Evolutionary conservation across 2,888 invertebrate species (phyloP), one percentile per base, ranked within the genome.

Genomic region (Bombylius discolor): DNA sequence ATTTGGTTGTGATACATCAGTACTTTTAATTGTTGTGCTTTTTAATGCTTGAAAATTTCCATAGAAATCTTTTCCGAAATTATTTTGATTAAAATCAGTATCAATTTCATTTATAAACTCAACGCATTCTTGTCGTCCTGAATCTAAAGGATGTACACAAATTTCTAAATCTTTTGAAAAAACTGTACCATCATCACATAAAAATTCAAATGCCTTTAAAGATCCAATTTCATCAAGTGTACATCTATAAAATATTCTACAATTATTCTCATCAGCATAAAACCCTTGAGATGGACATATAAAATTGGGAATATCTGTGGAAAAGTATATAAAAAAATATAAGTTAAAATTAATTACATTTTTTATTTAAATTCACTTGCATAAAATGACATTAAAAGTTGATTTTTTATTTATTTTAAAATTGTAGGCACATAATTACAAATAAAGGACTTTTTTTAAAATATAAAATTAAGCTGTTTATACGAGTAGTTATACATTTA

Each of bases 171-270:
- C 76, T 46, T 81, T 79, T 66, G 89, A 86, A 67, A 84, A 90
- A 34, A 89, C 82, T 3, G 88, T 87, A 13, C 85, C 87, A 45
- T 81, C 80, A 23, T 82, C 84, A 67, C 90, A 90, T 69, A 82
- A 80, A 69, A 87, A 87, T 76, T 77, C 74, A 62, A 80, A 83
- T 13, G 81, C 77, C 8, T 78, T 80, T 59, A 79, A 77, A 61
- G 74, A 76, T 48, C 76, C 76, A 57, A 74, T 74, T 57, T 79
- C 78, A 66, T 80, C 80, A 63, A 79, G 77, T 23, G 86, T 80
- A 63, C 90, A 90, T 65, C 88, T 79, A 68, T 88, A 88, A 73
- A 88, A 90, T 53, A 80, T 75, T 51, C 78, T 77, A 67, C 90
- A 90, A 66, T 87, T 79, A n/a, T 68, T 68, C n/a, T 82, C 79